These are phyloP conservation scores for Lerema accius DNA, from an alignment of 1,140 invertebrate species.

Conservation along the genomic window DNA sequence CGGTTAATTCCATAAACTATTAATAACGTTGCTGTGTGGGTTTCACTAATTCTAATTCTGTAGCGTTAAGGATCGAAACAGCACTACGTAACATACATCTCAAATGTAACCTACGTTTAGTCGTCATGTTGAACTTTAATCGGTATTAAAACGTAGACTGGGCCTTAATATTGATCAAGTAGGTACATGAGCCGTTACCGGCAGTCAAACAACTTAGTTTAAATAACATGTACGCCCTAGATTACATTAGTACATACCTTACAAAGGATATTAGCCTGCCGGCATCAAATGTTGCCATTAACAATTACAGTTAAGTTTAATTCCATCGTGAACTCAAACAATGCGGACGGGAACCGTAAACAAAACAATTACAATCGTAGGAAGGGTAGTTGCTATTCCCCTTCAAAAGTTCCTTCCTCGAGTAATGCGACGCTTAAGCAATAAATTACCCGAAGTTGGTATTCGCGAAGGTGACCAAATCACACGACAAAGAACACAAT, in stretches of 20 bases:
- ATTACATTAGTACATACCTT: constrained; percentile 29
- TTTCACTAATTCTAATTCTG: no score
- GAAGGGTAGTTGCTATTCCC: constrained; percentile 57
- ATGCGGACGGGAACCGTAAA: constrained; percentile 60
- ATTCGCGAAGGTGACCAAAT: constrained; percentile 32
- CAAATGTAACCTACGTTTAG: no score
- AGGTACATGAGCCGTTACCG: neutral
- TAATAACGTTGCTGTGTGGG: no score
- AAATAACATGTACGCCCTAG: constrained; percentile 36
- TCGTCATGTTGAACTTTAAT: no score
- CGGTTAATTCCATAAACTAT: no score
- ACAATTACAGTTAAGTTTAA: constrained; percentile 66
- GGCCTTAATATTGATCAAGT: neutral
- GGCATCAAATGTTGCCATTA: constrained; percentile 54
- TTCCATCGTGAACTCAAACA: constrained; percentile 56
- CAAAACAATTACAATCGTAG: constrained; percentile 68
- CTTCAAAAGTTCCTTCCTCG: constrained; percentile 41
- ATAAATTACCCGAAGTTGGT: constrained; percentile 29
- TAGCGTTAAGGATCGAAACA: no score
- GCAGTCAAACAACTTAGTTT: constrained; percentile 12
- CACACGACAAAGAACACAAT: constrained; percentile 27
- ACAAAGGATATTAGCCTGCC: constrained; percentile 41
- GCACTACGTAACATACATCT: no score
- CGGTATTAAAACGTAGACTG: neutral
- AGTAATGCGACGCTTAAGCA: constrained; percentile 30